Conservation (phyloP, 2,113 vertebrate species). For the Gobiocypris rarus region DNA sequence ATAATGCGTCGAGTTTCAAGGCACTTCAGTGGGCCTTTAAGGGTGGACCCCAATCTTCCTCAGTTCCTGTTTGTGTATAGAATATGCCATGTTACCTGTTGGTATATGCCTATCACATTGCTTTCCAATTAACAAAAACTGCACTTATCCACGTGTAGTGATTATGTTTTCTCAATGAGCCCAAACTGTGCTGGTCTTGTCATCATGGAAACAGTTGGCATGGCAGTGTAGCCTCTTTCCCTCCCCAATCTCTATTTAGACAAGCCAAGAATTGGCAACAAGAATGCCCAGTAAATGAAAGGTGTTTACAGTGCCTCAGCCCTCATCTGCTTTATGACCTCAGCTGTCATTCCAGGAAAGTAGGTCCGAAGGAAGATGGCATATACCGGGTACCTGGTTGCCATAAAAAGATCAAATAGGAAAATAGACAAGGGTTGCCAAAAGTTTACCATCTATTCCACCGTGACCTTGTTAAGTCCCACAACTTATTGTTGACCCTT, state of each 20-base stretch:
- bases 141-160: neutral
- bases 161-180: neutral
- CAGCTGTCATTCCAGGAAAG: conserved; percentile 60
- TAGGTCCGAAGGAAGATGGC: conserved; percentile 43
- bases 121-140: neutral
- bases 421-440: conserved; percentile 1
- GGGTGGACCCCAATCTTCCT: neutral
- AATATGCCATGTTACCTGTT: neutral
- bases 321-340: conserved; percentile 49
- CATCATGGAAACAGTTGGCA: conserved; percentile 35
- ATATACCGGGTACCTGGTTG: conserved; percentile 26
- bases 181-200: neutral
- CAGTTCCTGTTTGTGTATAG: neutral
- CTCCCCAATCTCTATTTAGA: conserved; percentile 45
- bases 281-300: conserved; percentile 54
- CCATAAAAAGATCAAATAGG: conserved; percentile 44
- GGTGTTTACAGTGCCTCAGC: conserved; percentile 20
- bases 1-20: no score
- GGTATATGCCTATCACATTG: neutral
- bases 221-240: neutral
- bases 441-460: conserved; percentile 36
- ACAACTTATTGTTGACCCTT: neutral
- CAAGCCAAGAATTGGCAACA: conserved; percentile 31
- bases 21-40: no score
- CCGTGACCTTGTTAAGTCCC: conserved; percentile 15